Base-by-base conservation (phyloP, 2,797 vertebrate species). In the Sylvia borin region DNA sequence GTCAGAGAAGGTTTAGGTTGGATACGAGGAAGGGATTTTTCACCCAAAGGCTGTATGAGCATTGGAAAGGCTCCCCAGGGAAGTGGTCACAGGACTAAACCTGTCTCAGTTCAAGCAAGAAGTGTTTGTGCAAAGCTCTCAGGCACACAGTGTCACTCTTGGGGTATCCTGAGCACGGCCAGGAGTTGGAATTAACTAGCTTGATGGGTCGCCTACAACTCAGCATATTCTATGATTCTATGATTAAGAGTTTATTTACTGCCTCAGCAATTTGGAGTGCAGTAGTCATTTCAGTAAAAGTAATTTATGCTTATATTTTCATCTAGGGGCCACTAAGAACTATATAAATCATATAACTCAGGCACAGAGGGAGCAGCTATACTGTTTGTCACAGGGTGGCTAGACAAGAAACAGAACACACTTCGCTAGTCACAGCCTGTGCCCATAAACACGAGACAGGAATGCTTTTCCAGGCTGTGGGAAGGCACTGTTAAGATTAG, bases 291-390 rank as follows among this genome's bases (percentile, higher is more conserved):
- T 91, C 55, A 70, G 51, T 73, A 81, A 66, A 55, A 67, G 62
- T 90, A 88, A 93, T 90, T 91, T 85, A 70, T 73, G 54, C 25
- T 65, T 76, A 26, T 74, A 61, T 85, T 90, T 95, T 93, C 70
- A 85, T 76, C 71, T 79, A 40, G 36, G 50, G 73, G 76, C 40
- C 64, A 73, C 55, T 78, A 73, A 79, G 48, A 32, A 48, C 70
- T 74, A 24, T 24, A 83, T 78, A 93, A 84, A 86, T 92, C 55
- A 50, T 32, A 42, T 8, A 27, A 85, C 34, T 57, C 40, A n/a
- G 27, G 76, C 62, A 88, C 70, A 79, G 31, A 73, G 27, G 2
- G 32, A 13, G 26, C 43, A 92, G 47, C 71, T 85, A 4, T 47
- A 19, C 18, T 75, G 17, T 64, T 27, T 74, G 48, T 74, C 53